Conservation (phyloP, 2,888 invertebrate species). For the Pseudococcus longispinus region DNA sequence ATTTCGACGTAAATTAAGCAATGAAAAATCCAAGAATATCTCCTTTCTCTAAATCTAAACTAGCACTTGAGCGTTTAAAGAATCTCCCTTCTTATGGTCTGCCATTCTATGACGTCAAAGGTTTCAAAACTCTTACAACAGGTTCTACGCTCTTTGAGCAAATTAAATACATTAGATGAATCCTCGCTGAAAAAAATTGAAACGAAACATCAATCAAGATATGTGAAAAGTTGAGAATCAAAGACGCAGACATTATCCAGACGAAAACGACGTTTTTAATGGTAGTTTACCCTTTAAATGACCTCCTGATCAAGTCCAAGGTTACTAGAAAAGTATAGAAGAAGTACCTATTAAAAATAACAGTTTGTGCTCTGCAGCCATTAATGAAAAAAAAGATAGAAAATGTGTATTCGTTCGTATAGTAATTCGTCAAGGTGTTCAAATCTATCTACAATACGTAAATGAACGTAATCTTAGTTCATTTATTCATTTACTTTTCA, state of each 20-base stretch:
- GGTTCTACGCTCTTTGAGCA: background rate
- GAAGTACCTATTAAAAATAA: background rate
- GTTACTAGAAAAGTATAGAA: slow-evolving; percentile 2
- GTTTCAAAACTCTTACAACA: background rate
- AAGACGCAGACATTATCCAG: background rate
- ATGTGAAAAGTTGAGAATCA: background rate
- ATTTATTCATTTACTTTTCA: too few relatives aligned
- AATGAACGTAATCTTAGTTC: too few relatives aligned
- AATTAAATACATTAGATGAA: background rate
- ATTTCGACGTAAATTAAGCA: slow-evolving; percentile 7
- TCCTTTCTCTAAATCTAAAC: background rate
- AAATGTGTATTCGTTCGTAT: background rate
- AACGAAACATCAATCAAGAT: slow-evolving; percentile 10
- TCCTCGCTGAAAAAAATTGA: background rate
- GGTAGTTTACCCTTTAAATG: slow-evolving; percentile 41
- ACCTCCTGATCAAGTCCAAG: slow-evolving; percentile 40
- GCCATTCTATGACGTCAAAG: background rate
- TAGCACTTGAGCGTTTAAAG: background rate
- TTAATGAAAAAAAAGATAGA: slow-evolving; percentile 13
- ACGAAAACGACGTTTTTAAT: slow-evolving; percentile 38
- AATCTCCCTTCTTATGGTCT: background rate
- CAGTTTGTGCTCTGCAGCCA: slow-evolving; percentile 15
- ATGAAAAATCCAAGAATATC: background rate
- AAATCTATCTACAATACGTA: background rate
- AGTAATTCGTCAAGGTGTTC: background rate